phyloP scores from a whole-genome alignment of 2,797 vertebrate species.

The Antennarius maculatus region DNA sequence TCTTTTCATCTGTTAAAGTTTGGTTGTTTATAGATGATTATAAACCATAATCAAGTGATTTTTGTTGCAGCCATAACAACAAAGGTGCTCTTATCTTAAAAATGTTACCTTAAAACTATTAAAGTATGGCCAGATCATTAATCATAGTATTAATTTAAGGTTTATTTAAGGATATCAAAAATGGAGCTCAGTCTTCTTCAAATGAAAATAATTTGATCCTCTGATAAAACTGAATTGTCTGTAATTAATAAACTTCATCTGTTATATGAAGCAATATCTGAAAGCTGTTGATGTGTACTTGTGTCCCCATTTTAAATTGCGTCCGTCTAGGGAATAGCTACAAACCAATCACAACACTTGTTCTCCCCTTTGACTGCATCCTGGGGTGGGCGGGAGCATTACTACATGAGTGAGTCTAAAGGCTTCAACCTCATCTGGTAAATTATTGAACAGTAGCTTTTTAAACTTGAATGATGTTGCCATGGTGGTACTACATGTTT shows the following conservation, averaged over 20 bases:
- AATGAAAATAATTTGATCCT: background rate
- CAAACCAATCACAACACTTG: conserved; percentile 30
- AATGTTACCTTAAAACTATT: background rate
- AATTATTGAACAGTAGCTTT: conserved; percentile 66
- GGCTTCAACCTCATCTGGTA: conserved; percentile 50
- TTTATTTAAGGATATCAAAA: too few relatives aligned
- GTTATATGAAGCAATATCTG: conserved; percentile 8
- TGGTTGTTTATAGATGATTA: background rate
- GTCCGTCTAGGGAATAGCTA: conserved; percentile 12
- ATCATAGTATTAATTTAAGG: too few relatives aligned
- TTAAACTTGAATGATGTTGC: conserved; percentile 71
- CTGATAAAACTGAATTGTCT: background rate
- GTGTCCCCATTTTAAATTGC: background rate
- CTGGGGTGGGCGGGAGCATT: conserved; percentile 22
- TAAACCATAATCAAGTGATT: background rate
- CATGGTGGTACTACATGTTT: conserved; percentile 47
- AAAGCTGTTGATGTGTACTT: background rate
- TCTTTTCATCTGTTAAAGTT: background rate
- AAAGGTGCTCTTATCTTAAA: background rate
- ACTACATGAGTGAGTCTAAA: conserved; percentile 29
- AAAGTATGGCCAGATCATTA: background rate
- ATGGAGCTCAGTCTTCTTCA: background rate
- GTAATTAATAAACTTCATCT: background rate
- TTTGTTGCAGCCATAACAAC: background rate
- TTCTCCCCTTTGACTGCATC: conserved; percentile 12